A percentile compares a stretch with the other conserved stretches of the same genome.
Evolutionary conservation across 2,113 vertebrate species (phyloP).

Genomic region (Cynocephalus volans): DNA sequence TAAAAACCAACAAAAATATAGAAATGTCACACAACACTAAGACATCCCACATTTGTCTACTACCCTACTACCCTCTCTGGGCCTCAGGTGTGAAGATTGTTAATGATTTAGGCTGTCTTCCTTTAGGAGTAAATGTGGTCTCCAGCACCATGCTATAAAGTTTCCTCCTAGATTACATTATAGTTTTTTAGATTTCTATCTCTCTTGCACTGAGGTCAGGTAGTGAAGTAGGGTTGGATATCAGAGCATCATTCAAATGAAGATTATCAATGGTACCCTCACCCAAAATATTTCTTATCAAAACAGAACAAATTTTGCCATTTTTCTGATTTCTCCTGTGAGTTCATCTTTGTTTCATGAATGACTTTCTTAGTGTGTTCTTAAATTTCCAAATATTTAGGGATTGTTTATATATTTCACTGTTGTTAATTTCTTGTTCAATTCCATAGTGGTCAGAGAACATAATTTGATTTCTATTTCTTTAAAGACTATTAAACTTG

Average conservation of each 20-base stretch:
- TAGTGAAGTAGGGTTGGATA: neutral
- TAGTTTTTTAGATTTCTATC: neutral
- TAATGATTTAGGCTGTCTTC: neutral
- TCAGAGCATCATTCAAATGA: neutral
- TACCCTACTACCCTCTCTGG: neutral
- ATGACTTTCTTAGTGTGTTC: neutral
- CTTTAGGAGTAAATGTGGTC: neutral
- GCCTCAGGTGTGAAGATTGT: neutral
- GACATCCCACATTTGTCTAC: neutral
- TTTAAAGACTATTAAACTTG: neutral
- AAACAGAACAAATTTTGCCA: neutral
- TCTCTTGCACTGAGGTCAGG: neutral
- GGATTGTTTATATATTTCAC: neutral
- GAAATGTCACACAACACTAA: too few species aligned
- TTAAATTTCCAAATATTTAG: neutral
- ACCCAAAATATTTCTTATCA: neutral
- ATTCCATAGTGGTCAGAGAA: neutral
- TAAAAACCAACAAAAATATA: neutral
- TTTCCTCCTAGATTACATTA: neutral
- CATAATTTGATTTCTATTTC: neutral
- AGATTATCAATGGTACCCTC: neutral
- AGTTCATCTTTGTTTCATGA: too few species aligned
- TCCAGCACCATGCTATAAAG: neutral
- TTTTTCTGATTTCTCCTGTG: neutral
- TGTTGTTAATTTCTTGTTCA: neutral